Evolutionary conservation across 2,113 vertebrate species (phyloP).

Genomic region (Xenopus laevis): DNA sequence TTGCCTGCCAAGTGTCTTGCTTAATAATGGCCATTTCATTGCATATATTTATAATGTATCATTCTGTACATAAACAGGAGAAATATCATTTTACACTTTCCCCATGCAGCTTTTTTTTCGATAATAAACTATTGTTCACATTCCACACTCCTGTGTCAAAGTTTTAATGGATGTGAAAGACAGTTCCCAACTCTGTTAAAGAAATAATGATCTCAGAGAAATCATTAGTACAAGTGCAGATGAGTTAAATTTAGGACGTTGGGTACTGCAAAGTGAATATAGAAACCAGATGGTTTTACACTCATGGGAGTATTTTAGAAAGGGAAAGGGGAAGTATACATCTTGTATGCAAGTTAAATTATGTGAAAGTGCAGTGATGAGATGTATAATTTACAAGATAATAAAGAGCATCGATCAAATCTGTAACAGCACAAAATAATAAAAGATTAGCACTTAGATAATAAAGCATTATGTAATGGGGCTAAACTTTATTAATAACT

Average conservation of each 20-base stretch:
- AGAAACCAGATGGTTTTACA: slow-evolving; percentile 55
- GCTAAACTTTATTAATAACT: too few species aligned
- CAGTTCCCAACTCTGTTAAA: slow-evolving; percentile 33
- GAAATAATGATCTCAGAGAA: slow-evolving; percentile 57
- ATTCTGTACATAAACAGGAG: background rate
- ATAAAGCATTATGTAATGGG: too few species aligned
- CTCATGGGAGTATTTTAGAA: slow-evolving; percentile 51
- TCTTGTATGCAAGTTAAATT: background rate
- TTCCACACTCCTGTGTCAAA: background rate
- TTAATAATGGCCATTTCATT: background rate
- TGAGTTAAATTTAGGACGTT: slow-evolving; percentile 50
- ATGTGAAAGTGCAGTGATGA: background rate
- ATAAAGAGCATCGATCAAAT: background rate
- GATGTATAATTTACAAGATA: background rate
- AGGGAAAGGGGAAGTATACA: background rate
- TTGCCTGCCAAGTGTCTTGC: background rate
- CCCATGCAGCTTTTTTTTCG: too few species aligned
- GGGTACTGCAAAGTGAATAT: slow-evolving; percentile 51
- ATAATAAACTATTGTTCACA: background rate
- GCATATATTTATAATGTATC: background rate
- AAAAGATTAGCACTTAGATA: too few species aligned
- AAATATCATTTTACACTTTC: too few species aligned
- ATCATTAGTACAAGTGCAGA: slow-evolving; percentile 49
- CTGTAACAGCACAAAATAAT: background rate
- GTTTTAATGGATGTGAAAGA: background rate